Base-by-base conservation (phyloP, 1,140 invertebrate genomes). In the Rhyzopertha dominica region DNA sequence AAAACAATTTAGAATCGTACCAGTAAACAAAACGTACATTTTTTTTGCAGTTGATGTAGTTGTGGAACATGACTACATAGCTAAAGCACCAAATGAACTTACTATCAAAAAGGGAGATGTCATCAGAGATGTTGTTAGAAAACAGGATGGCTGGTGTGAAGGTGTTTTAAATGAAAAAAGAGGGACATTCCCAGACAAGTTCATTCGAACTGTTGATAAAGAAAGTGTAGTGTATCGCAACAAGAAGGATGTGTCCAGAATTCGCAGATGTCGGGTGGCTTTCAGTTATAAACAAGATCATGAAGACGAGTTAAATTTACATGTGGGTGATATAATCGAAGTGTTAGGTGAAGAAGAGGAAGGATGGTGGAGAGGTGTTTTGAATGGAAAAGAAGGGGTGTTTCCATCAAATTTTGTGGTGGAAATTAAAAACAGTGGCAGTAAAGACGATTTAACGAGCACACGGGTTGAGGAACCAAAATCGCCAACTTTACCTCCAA, bases 161-260 rank as follows among this genome's bases (percentile, higher is more conserved):
- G 95, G 95, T 4, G 89, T 85, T n/a, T 69, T 97, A 14, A 71
- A 71, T 17, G 88, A 89, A 31, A 81, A 85, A 58, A 82, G 84
- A 41, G 95, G 95, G 57, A 90, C 97, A 85, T 99, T 99, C 73
- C 95, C 95, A 8, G 91, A 95, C 67, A 96, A 95, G 72, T 98
- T 95, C 75, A 93, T 96, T 4, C 86, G 85, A 63, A 74, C 90
- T 49, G 47, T 79, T 23, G 65, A 52, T n/a, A 56, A 53, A 25
- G 52, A 59, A 10, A 24, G 9, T 5, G 54, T 63, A 19, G 37
- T 51, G 1, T 53, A 54, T 31, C 49, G 61, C 26, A 49, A 44
- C 24, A 54, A 45, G 28, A 53, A 53, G 28, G 59, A 65, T 48
- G 43, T 19, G 57, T 66, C 43, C 58, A 66, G 31, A 58, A 67